Percentiles rank a stretch among this genome's conserved stretches.
These are phyloP conservation scores for Leptopterna dolabrata DNA, from an alignment of 2,888 invertebrate genomes.

Conservation along the genomic window DNA sequence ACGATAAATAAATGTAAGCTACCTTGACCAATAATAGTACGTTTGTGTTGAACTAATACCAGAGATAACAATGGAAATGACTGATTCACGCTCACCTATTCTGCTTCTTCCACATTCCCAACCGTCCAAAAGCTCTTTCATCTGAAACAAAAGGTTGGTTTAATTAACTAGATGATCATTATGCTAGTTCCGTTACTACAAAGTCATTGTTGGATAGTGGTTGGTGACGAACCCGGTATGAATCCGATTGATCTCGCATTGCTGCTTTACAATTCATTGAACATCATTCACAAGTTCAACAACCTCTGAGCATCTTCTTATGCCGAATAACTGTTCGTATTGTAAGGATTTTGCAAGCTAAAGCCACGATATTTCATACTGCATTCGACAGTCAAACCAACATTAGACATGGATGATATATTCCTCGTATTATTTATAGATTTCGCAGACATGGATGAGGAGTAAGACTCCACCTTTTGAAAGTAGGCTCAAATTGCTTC, in stretches of 20 bases:
- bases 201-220: slow-evolving; percentile 25
- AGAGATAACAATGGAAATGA: neutral
- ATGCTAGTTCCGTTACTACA: slow-evolving; percentile 42
- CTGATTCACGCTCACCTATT: slow-evolving; percentile 61
- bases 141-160: slow-evolving; percentile 61
- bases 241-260: slow-evolving; percentile 38
- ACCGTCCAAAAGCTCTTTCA: slow-evolving; percentile 60
- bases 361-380: no score
- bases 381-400: no score
- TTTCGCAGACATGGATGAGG: no score
- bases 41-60: neutral
- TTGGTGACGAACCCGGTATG: slow-evolving; percentile 18
- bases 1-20: neutral
- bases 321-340: no score
- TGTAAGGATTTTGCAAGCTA: no score
- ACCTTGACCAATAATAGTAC: neutral
- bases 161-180: slow-evolving; percentile 48
- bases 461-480: no score
- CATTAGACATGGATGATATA: no score
- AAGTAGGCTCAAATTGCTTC: neutral
- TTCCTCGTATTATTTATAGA: no score
- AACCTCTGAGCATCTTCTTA: neutral
- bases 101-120: slow-evolving; percentile 62
- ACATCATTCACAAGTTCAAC: neutral
- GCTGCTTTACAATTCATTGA: slow-evolving; percentile 7